Conservation (phyloP, 2,797 vertebrate species). For the Ctenosaura bakeri region DNA sequence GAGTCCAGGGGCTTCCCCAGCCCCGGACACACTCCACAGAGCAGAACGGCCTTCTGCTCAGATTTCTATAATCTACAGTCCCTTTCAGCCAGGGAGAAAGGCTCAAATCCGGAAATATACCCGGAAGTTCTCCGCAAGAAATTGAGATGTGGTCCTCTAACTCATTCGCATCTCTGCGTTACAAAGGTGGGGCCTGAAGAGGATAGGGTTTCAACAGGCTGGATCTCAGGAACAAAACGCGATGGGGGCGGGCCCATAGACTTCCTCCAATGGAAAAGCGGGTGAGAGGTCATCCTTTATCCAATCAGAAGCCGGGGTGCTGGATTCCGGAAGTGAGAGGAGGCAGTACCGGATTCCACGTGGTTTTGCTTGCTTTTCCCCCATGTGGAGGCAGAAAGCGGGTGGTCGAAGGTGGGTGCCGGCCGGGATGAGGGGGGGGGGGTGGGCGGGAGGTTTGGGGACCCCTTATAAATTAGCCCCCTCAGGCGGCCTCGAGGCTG, state of each 20-base stretch:
- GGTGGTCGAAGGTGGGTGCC: background rate
- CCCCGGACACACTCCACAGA: too few species aligned
- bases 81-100: background rate
- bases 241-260: too few species aligned
- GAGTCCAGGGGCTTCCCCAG: too few species aligned
- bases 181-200: background rate
- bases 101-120: background rate
- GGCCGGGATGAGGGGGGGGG: background rate
- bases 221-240: too few species aligned
- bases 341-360: background rate
- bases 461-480: too few species aligned
- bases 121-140: background rate
- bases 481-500: too few species aligned
- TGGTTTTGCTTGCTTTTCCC: background rate
- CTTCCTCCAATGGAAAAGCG: background rate
- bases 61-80: too few species aligned
- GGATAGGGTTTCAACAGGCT: too few species aligned
- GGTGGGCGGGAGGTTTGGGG: too few species aligned
- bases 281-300: accelerated
- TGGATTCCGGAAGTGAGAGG: background rate
- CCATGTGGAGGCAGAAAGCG: background rate
- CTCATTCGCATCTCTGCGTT: background rate
- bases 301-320: background rate
- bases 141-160: background rate
- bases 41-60: too few species aligned